Conservation (phyloP, 64 coral and sea anemone genomes). For the Cladopsammia gracilis region DNA sequence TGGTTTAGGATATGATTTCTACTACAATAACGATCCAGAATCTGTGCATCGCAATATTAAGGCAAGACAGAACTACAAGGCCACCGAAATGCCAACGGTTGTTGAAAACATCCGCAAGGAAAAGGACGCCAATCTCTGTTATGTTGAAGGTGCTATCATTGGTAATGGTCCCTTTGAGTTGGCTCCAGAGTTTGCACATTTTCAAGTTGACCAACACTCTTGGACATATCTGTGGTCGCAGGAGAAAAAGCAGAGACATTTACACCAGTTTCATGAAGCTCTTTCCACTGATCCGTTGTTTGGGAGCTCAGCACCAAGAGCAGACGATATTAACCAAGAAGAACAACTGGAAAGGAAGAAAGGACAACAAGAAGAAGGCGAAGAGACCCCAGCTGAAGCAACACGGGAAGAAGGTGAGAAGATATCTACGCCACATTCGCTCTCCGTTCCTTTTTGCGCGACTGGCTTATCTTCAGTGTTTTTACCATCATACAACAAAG, state of each 20-base stretch:
- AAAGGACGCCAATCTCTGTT: neutral
- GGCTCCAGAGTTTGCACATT: neutral
- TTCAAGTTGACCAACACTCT: constrained; percentile 13
- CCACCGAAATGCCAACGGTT: constrained; percentile 20
- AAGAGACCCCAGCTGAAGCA: too few species aligned
- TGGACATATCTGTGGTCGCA: constrained; percentile 17
- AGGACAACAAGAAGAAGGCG: too few species aligned
- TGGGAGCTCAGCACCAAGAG: too few species aligned
- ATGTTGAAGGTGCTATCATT: neutral
- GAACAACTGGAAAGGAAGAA: too few species aligned
- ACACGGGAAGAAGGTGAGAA: too few species aligned
- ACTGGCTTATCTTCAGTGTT: constrained; percentile 34
- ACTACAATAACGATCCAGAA: constrained; percentile 48
- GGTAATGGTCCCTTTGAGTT: constrained; percentile 36
- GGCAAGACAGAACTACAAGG: neutral
- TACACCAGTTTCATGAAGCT: neutral
- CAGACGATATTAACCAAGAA: too few species aligned
- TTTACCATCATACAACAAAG: neutral
- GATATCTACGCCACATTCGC: neutral
- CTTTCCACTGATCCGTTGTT: too few species aligned
- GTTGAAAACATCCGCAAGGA: constrained; percentile 35
- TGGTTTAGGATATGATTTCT: constrained; percentile 52
- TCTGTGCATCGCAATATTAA: constrained; percentile 41
- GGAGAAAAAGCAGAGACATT: neutral
- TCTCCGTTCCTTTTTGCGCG: constrained; percentile 16